Percentiles rank a stretch among this genome's conserved stretches.
These are phyloP conservation scores for Vulpes ferrilata DNA, from an alignment of 2,113 vertebrate genomes.

Conservation along the genomic window DNA sequence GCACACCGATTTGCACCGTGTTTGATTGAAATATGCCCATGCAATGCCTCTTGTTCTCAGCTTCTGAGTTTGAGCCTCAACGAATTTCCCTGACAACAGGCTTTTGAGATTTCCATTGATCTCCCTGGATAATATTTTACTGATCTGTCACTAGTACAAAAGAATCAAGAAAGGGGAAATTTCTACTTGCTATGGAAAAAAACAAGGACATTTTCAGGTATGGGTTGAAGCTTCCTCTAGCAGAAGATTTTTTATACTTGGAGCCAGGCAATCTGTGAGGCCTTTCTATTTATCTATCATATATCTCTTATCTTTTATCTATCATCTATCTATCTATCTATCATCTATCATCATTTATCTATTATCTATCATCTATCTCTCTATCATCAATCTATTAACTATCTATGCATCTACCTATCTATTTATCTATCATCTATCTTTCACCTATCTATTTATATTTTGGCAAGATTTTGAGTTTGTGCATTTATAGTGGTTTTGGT, in stretches of 20 bases:
- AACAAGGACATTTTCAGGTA: background rate
- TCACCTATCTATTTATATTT: background rate
- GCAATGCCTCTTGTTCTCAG: background rate
- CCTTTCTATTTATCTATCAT: background rate
- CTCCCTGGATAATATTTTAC: background rate
- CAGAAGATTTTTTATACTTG: too few species aligned
- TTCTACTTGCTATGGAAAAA: background rate
- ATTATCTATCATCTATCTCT: too few species aligned
- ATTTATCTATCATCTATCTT: background rate
- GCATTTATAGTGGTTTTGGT: background rate
- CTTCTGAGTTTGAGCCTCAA: background rate
- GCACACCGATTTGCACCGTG: accelerated
- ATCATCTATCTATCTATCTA: background rate
- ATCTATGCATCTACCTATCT: background rate
- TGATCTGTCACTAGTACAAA: background rate
- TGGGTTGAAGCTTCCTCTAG: background rate
- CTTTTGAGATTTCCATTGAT: background rate
- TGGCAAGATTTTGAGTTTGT: background rate
- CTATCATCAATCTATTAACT: too few species aligned
- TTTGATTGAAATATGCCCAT: background rate
- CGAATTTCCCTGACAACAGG: background rate
- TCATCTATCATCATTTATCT: too few species aligned
- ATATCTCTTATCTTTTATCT: background rate
- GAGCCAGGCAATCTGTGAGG: background rate
- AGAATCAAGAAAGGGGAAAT: background rate